These are phyloP conservation scores for Mormyrops attenuatus DNA, from an alignment of 2,797 vertebrate species.

Conservation along the genomic window DNA sequence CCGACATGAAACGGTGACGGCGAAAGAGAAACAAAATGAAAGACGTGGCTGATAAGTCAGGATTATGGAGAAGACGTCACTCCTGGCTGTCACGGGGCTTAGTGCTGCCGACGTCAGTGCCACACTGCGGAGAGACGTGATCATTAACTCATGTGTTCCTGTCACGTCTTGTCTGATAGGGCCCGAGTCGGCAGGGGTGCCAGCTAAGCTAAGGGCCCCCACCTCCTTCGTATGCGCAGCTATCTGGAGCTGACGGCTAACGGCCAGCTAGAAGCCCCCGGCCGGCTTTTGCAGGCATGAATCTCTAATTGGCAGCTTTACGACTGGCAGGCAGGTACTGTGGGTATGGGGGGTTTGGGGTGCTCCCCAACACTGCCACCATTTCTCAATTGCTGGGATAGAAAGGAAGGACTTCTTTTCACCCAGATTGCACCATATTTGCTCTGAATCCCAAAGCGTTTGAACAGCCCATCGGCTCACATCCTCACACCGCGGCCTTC, in stretches of 20 bases:
- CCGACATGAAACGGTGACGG: slow-evolving; percentile 39
- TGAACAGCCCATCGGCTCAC: not conserved
- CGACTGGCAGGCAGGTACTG: slow-evolving; percentile 11
- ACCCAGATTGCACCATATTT: not conserved
- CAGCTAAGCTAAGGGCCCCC: not conserved
- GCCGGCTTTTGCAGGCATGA: not conserved
- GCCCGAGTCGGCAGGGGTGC: not conserved
- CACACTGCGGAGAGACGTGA: not conserved
- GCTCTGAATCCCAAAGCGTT: not conserved
- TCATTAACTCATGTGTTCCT: not conserved
- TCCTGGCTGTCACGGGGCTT: not conserved
- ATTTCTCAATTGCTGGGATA: not conserved
- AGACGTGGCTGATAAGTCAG: not conserved
- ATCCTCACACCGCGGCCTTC: not conserved
- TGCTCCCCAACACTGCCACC: not conserved
- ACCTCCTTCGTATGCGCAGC: not conserved
- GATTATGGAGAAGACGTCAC: not conserved
- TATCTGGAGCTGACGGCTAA: not conserved
- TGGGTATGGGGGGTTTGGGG: not conserved
- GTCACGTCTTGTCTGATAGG: not conserved
- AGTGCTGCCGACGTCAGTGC: not conserved
- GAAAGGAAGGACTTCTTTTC: not conserved
- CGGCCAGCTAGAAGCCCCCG: not conserved
- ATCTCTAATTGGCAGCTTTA: slow-evolving; percentile 24
- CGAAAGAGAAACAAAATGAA: not conserved